These are phyloP conservation scores for Alitta virens DNA, from an alignment of 2,888 invertebrate species.

Conservation along the genomic window DNA sequence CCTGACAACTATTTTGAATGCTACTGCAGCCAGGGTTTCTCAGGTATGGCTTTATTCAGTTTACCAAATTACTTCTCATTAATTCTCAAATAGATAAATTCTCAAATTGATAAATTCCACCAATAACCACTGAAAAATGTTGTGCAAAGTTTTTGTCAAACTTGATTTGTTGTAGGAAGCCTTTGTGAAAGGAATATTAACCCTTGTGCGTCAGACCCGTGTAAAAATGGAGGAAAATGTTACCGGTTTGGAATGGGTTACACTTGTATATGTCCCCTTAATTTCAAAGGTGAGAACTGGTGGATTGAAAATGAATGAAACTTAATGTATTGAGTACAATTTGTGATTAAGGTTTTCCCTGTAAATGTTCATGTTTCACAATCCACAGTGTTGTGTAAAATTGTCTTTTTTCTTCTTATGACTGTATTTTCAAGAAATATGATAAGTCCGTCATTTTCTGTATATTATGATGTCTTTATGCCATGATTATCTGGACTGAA, in stretches of 20 bases:
- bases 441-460: background rate
- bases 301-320: background rate
- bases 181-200: constrained; percentile 29
- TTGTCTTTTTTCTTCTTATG: background rate
- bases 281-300: constrained; percentile 31
- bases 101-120: no score
- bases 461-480: no score
- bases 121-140: no score
- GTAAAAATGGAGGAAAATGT: constrained; percentile 33
- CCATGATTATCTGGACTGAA: no score
- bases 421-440: background rate
- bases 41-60: constrained; percentile 37
- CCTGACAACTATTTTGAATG: constrained; percentile 37
- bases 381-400: background rate
- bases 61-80: no score
- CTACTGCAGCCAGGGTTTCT: constrained; percentile 39
- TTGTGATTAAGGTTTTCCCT: background rate
- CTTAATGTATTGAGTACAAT: background rate
- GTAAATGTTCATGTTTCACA: background rate
- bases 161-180: constrained; percentile 21
- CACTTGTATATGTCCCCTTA: constrained; percentile 32
- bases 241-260: constrained; percentile 23
- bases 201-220: constrained; percentile 34
- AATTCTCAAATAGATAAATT: no score
- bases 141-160: no score